Percentiles rank a stretch among this genome's conserved stretches.
Evolutionary conservation across 2,113 vertebrate genomes (phyloP).

Genomic region (Catharus minimus): DNA sequence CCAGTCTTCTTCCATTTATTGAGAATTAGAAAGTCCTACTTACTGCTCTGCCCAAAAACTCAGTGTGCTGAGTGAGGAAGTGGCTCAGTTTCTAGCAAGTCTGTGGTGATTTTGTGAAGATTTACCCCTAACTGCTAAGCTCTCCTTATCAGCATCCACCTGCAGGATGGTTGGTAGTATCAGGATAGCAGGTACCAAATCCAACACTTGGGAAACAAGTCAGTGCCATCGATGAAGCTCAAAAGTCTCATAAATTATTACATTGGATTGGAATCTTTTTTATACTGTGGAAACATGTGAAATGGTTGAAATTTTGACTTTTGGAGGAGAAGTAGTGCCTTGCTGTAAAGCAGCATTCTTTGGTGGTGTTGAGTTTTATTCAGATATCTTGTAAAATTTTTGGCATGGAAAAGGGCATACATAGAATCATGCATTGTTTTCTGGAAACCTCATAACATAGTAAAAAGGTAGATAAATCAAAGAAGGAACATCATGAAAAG

Average conservation of each 20-base stretch:
- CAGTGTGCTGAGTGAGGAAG: not conserved
- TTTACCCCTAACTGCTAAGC: not conserved
- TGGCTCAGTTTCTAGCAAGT: not conserved
- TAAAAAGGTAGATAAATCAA: slow-evolving; percentile 10
- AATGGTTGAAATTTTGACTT: not conserved
- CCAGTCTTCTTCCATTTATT: not conserved
- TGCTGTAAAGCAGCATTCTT: not conserved
- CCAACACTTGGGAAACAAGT: not conserved
- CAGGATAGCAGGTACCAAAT: not conserved
- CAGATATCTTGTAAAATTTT: not conserved
- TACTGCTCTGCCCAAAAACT: not conserved
- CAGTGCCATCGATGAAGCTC: not conserved
- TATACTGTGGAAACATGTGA: not conserved
- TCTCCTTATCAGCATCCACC: not conserved
- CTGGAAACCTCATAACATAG: not conserved
- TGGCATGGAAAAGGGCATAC: not conserved
- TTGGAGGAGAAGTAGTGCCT: not conserved
- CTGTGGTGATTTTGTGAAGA: not conserved
- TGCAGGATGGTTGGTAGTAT: not conserved
- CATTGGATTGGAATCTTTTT: not conserved
- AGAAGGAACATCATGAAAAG: not conserved
- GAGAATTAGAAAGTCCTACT: not conserved
- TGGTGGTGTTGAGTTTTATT: not conserved
- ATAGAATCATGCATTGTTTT: not conserved
- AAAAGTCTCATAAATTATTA: not conserved